Base-by-base conservation (phyloP, 2,888 invertebrate genomes). In the Ferrisia virgata region DNA sequence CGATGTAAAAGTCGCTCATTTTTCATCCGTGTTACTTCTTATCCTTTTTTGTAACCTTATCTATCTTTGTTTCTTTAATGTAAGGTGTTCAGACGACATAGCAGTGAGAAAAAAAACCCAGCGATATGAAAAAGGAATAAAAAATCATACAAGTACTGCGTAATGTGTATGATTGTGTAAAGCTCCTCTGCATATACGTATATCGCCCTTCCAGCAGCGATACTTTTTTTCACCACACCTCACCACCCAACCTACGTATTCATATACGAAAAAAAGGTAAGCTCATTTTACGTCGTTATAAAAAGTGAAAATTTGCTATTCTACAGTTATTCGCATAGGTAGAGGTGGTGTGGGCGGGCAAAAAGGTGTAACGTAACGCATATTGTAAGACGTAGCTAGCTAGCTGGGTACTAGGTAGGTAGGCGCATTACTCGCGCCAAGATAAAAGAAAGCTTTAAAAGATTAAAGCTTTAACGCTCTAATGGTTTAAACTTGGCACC, bases 401-500 rank as follows among this genome's bases (percentile, higher is more conserved):
- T 39, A 39, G 11, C 39, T 5, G 22, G 8, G 43, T 43, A 43
- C 5, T 36, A 36, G 36, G 43, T 43, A 43, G 13, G 43, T 43
- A 43, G 15, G 3, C 47, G 47, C 47, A 1, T 18, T 64, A 22
- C 53, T 18, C 22, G 28, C 9, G 72, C 72, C 33, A 72, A 72
- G 28, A 72, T 33, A 33, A 33, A 31, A 72, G 28, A 28, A n/a
- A 25, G 72, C 33, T 72, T 33, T 72, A 33, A 72, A 72, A 72
- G 33, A 72, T 72, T 72, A 72, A 72, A 31, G 72, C 33, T 33
- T 72, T 72, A 72, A 72, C 72, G 72, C 33, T 72, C 72, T 33
- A 72, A 72, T 72, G 72, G 72, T 36, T 31, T 33, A 72, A 22
- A 33, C 33, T 72, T 72, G 72, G 72, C 72, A 72, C 31, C 72